phyloP scores from a whole-genome alignment of 2,113 vertebrate species.

The Desmodus rotundus region DNA sequence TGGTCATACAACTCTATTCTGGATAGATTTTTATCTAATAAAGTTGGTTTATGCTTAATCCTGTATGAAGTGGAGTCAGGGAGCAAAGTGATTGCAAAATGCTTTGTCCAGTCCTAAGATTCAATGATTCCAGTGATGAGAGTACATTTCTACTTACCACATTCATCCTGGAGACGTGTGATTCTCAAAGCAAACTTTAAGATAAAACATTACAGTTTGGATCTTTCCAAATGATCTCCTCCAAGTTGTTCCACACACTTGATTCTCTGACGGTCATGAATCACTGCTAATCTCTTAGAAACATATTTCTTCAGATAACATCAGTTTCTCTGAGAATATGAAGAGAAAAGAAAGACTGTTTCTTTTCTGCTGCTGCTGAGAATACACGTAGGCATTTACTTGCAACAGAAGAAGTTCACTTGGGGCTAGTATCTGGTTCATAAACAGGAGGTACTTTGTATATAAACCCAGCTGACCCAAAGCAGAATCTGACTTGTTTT shows the following conservation, averaged over 20 bases:
- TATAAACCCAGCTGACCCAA: neutral
- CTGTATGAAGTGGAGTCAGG: neutral
- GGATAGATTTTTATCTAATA: slow-evolving; percentile 29
- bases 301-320: slow-evolving; percentile 66
- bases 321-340: slow-evolving; percentile 27
- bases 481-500: neutral
- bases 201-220: slow-evolving; percentile 26
- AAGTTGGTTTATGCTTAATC: neutral
- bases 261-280: slow-evolving; percentile 29
- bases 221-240: slow-evolving; percentile 45
- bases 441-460: neutral
- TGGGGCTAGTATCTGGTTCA: neutral
- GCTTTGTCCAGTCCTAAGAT: neutral
- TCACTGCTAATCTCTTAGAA: slow-evolving; percentile 59
- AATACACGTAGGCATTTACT: slow-evolving; percentile 41
- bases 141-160: slow-evolving; percentile 1
- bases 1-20: slow-evolving; percentile 9
- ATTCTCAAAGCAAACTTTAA: slow-evolving; percentile 51
- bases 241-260: slow-evolving; percentile 23
- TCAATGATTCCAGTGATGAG: neutral
- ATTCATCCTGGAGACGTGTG: slow-evolving; percentile 46
- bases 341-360: neutral
- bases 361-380: slow-evolving; percentile 29
- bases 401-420: slow-evolving; percentile 37
- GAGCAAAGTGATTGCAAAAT: neutral